Evolutionary conservation across 2,888 invertebrate genomes (phyloP).

Genomic region (Caenorhabditis sp.): DNA sequence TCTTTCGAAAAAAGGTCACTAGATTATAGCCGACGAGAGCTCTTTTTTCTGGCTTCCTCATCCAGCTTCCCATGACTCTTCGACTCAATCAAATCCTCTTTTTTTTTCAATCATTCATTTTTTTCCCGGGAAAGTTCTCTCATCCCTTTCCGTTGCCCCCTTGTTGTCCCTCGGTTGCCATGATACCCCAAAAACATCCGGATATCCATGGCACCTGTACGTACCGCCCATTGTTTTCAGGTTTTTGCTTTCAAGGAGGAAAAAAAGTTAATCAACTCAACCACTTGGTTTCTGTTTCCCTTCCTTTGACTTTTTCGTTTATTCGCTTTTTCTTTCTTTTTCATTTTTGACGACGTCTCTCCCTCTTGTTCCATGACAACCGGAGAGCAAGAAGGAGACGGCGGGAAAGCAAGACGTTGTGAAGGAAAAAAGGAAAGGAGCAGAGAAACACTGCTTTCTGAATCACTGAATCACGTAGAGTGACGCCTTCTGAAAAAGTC

Average conservation of each 20-base stretch:
- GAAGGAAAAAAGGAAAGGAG: conserved; percentile 5
- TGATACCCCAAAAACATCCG: conserved; percentile 14
- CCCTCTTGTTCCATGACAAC: conserved; percentile 48
- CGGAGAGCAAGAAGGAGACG: conserved; percentile 5
- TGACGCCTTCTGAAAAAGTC: conserved; percentile 12
- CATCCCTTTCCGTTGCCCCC: not conserved
- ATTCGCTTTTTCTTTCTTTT: conserved; percentile 37
- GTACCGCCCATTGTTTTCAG: conserved; percentile 21
- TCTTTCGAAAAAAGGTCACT: not conserved
- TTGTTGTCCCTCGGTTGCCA: conserved; percentile 29
- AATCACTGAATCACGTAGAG: conserved; percentile 16
- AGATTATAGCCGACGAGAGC: conserved; percentile 10
- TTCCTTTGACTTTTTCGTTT: conserved; percentile 31
- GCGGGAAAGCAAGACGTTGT: not conserved
- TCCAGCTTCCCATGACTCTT: not conserved
- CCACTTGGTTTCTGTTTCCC: not conserved
- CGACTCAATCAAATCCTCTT: conserved; percentile 18
- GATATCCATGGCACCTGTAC: conserved; percentile 15
- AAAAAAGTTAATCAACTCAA: not conserved
- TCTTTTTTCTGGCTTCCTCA: conserved; percentile 13
- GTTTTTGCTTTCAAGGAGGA: not conserved
- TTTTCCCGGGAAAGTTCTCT: conserved; percentile 2
- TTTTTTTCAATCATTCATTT: conserved; percentile 23
- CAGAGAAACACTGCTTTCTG: conserved; percentile 11
- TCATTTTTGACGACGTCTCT: not conserved